These are phyloP conservation scores for Ochropacha duplaris DNA, from an alignment of 2,888 invertebrate species.

Conservation along the genomic window DNA sequence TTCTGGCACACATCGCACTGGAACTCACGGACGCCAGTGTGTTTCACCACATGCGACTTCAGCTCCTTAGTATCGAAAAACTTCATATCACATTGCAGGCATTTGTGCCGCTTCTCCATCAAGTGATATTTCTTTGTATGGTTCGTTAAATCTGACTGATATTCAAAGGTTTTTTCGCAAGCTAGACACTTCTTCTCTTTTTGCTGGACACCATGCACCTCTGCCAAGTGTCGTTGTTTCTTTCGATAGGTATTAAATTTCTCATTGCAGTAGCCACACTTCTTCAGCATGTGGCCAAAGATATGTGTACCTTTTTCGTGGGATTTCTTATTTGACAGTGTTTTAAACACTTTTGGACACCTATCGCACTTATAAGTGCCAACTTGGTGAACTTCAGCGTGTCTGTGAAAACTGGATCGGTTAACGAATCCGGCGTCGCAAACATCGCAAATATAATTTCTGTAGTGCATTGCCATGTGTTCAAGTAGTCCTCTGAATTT, in stretches of 20 bases:
- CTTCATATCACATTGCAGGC: conserved; percentile 60
- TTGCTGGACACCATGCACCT: conserved; percentile 40
- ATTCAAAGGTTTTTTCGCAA: conserved; percentile 43
- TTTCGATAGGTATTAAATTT: conserved; percentile 39
- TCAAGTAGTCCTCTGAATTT: conserved; percentile 38
- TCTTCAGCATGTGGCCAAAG: conserved; percentile 15
- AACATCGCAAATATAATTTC: conserved; percentile 37
- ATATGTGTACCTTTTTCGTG: conserved; percentile 54
- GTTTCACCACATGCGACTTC: conserved; percentile 51
- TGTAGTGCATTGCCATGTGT: conserved; percentile 44
- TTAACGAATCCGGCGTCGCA: conserved; percentile 36
- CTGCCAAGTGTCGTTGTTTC: conserved; percentile 45
- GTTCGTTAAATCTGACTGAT: conserved; percentile 29
- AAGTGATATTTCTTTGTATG: conserved; percentile 61
- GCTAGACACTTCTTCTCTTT: conserved; percentile 41
- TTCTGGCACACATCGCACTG: conserved; percentile 59
- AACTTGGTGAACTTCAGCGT: conserved; percentile 18
- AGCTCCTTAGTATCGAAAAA: conserved; percentile 39
- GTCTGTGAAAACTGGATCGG: conserved; percentile 12
- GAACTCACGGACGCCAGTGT: conserved; percentile 35
- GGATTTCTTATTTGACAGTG: conserved; percentile 35
- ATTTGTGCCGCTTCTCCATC: conserved; percentile 55
- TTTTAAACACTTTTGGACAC: conserved; percentile 56
- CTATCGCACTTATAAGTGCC: conserved; percentile 37
- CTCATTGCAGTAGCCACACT: conserved; percentile 43